phyloP scores from a whole-genome alignment of 2,888 invertebrate species.

The Microdon myrmicae region DNA sequence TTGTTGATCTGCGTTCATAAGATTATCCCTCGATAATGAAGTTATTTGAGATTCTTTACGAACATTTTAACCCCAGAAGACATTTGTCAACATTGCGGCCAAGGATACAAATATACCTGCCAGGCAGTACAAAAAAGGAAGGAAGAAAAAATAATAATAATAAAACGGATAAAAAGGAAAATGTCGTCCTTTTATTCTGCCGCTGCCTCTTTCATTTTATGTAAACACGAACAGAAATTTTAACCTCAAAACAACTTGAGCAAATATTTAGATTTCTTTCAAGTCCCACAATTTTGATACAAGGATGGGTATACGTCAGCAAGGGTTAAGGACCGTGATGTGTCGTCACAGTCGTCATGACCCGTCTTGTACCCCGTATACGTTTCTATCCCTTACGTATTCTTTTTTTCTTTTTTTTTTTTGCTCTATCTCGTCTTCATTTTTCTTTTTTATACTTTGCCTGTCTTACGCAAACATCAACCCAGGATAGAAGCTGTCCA shows the following conservation, averaged over 20 bases:
- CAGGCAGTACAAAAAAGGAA: constrained; percentile 19
- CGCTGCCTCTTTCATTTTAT: constrained; percentile 33
- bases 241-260: constrained; percentile 66
- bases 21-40: constrained; percentile 49
- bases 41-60: constrained; percentile 47
- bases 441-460: constrained; percentile 19
- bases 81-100: constrained; percentile 51
- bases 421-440: no score
- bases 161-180: constrained; percentile 12
- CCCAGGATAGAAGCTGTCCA: constrained; percentile 33
- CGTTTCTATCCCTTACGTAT: no score
- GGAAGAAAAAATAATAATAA: not conserved
- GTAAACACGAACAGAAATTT: constrained; percentile 58
- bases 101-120: constrained; percentile 43
- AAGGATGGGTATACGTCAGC: constrained; percentile 25
- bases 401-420: not conserved
- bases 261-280: constrained; percentile 61
- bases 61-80: constrained; percentile 36
- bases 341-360: constrained; percentile 15
- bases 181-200: constrained; percentile 39
- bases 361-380: constrained; percentile 43
- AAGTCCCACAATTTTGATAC: constrained; percentile 16
- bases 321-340: constrained; percentile 55
- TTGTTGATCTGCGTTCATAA: constrained; percentile 26
- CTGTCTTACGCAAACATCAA: constrained; percentile 37